Percentiles rank a stretch among this genome's conserved stretches.
phyloP scores from a whole-genome alignment of 2,888 invertebrate genomes.

The Cataglyphis albicans region DNA sequence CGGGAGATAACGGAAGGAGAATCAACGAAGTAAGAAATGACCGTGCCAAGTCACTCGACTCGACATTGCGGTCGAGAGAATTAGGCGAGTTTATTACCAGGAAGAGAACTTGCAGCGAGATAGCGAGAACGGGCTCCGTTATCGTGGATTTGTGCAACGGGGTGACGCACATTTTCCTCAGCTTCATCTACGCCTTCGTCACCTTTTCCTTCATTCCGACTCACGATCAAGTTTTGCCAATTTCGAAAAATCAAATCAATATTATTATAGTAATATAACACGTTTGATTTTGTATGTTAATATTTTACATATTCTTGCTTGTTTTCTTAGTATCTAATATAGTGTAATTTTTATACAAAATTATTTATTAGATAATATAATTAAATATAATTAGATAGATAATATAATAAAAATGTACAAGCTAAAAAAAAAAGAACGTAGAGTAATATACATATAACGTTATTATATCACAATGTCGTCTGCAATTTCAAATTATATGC shows the following conservation, averaged over 20 bases:
- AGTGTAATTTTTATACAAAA: neutral
- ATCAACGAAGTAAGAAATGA: slow-evolving; percentile 80
- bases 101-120: slow-evolving; percentile 76
- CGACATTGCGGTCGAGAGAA: slow-evolving; percentile 72
- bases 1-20: slow-evolving; percentile 72
- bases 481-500: neutral
- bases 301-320: neutral
- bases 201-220: slow-evolving; percentile 33
- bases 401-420: neutral
- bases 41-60: slow-evolving; percentile 74
- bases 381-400: too few relatives aligned
- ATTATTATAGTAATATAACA: neutral
- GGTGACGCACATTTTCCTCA: slow-evolving; percentile 66
- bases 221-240: slow-evolving; percentile 14
- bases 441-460: neutral
- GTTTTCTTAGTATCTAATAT: neutral
- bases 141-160: slow-evolving; percentile 80
- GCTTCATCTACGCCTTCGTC: neutral
- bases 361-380: neutral
- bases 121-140: slow-evolving; percentile 76
- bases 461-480: neutral
- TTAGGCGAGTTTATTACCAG: slow-evolving; percentile 79
- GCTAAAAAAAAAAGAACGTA: neutral
- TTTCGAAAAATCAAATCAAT: slow-evolving; percentile 15
- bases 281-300: neutral